These are phyloP conservation scores for Balaeniceps rex DNA, from an alignment of 2,113 vertebrate species.

Conservation along the genomic window DNA sequence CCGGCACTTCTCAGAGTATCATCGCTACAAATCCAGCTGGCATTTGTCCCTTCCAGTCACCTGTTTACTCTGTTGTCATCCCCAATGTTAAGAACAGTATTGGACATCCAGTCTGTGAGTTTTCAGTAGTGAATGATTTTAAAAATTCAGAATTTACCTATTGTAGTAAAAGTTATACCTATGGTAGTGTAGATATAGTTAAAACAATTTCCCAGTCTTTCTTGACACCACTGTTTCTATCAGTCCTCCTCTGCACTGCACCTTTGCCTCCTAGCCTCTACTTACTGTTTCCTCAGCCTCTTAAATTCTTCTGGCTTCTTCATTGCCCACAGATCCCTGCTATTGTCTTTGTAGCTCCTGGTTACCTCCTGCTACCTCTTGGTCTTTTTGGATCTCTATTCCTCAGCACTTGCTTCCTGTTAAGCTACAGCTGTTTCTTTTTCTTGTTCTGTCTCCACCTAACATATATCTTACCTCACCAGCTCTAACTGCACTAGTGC, in stretches of 20 bases:
- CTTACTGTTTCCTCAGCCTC: background rate
- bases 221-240: background rate
- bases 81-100: conserved; percentile 56
- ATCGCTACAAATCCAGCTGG: conserved; percentile 60
- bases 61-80: conserved; percentile 69
- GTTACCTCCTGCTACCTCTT: background rate
- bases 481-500: background rate
- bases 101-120: conserved; percentile 75
- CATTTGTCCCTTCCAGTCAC: conserved; percentile 56
- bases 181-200: background rate
- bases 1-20: conserved; percentile 63
- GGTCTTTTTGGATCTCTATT: background rate
- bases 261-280: background rate
- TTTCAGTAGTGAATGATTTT: conserved; percentile 15
- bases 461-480: background rate
- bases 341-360: background rate
- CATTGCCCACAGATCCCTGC: background rate
- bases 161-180: background rate
- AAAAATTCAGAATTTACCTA: background rate
- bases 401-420: background rate
- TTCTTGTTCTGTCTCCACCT: background rate
- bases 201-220: background rate
- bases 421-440: background rate
- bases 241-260: background rate
- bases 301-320: background rate